A percentile compares a stretch with the other conserved stretches of the same genome.
These are phyloP conservation scores for Orchestes rusci DNA, from an alignment of 2,888 invertebrate genomes.

Conservation along the genomic window DNA sequence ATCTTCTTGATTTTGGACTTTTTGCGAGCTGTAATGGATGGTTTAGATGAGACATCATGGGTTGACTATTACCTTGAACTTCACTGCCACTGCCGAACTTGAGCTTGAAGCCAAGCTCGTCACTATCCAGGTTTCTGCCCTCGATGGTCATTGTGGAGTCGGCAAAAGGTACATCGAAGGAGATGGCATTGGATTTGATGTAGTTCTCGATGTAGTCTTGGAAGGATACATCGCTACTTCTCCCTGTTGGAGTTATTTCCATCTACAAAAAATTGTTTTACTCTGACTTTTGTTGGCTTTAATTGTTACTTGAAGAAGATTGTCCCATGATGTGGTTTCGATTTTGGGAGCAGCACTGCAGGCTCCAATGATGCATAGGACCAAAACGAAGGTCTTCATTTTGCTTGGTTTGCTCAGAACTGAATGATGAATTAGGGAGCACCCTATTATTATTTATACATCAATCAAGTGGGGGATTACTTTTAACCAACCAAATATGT, in stretches of 20 bases:
- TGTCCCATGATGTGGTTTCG: constrained; percentile 19
- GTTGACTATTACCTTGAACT: too few species aligned
- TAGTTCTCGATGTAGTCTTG: constrained; percentile 51
- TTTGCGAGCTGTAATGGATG: constrained; percentile 63
- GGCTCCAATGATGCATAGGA: constrained; percentile 8
- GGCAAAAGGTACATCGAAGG: constrained; percentile 65
- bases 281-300: too few species aligned
- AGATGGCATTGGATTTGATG: constrained; percentile 67
- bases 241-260: constrained; percentile 14
- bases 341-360: constrained; percentile 20
- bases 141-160: constrained; percentile 67
- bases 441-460: constrained; percentile 23
- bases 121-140: constrained; percentile 66
- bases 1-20: constrained; percentile 78
- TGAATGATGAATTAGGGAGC: constrained; percentile 8
- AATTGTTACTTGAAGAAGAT: constrained; percentile 17
- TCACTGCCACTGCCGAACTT: constrained; percentile 46
- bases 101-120: constrained; percentile 66
- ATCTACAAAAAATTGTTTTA: too few species aligned
- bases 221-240: constrained; percentile 15
- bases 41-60: constrained; percentile 68
- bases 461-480: constrained; percentile 18
- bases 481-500: too few species aligned
- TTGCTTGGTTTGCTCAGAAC: constrained; percentile 1
- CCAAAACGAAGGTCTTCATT: constrained; percentile 13